Percentiles rank a stretch among this genome's conserved stretches.
Conservation (phyloP, 2,888 invertebrate genomes). For the Agriopis marginaria region DNA sequence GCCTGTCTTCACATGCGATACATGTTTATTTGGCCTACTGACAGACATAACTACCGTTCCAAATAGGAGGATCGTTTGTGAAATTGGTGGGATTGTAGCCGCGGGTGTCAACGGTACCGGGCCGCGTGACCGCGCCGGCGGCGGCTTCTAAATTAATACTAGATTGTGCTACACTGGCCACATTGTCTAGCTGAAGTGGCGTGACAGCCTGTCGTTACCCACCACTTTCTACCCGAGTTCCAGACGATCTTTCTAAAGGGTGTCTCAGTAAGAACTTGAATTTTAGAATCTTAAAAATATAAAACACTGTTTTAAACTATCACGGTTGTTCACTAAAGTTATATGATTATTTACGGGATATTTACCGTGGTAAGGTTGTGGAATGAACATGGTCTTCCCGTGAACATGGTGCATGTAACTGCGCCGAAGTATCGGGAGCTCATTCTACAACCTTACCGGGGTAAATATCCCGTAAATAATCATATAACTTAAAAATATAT, state of each 20-base stretch:
- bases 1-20: slow-evolving; percentile 17
- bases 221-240: slow-evolving; percentile 72
- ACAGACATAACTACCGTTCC: slow-evolving; percentile 67
- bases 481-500: no score
- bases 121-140: slow-evolving; percentile 74
- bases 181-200: slow-evolving; percentile 66
- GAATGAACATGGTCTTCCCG: no score
- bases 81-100: slow-evolving; percentile 71
- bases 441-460: no score
- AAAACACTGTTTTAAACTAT: no score
- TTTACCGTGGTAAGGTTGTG: no score
- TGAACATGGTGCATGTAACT: no score
- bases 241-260: slow-evolving; percentile 52
- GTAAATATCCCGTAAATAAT: no score
- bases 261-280: no score
- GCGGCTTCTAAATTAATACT: slow-evolving; percentile 76
- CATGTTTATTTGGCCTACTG: slow-evolving; percentile 54
- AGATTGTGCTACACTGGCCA: slow-evolving; percentile 65
- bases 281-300: no score
- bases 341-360: no score
- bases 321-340: no score
- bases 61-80: slow-evolving; percentile 66
- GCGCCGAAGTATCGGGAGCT: no score
- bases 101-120: slow-evolving; percentile 70
- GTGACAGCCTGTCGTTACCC: slow-evolving; percentile 74